Evolutionary conservation across 2,888 invertebrate genomes (phyloP).

Genomic region (Drosophila melanosoma): DNA sequence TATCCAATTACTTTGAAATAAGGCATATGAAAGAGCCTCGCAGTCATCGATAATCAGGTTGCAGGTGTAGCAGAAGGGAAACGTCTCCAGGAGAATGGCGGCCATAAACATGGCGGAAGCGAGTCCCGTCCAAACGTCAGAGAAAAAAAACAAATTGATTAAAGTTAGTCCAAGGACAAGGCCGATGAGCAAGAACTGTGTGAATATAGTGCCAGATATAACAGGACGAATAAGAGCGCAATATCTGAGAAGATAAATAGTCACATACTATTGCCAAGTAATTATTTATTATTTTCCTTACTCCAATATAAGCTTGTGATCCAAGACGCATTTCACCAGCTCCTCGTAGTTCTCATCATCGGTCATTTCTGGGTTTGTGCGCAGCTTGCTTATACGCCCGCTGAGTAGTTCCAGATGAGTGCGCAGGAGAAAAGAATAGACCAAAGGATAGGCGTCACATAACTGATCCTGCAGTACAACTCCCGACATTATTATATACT

Average conservation of each 20-base stretch:
- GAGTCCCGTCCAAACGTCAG: conserved; percentile 61
- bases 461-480: conserved; percentile 70
- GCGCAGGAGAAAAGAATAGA: conserved; percentile 66
- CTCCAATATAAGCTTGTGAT: conserved; percentile 75
- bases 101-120: conserved; percentile 60
- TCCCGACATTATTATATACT: conserved; percentile 63
- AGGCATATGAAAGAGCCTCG: conserved; percentile 53
- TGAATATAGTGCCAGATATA: conserved; percentile 75
- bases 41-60: conserved; percentile 74
- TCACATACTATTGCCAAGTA: neutral
- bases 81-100: conserved; percentile 65
- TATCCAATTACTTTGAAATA: conserved; percentile 79
- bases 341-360: conserved; percentile 67
- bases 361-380: conserved; percentile 41
- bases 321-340: conserved; percentile 66
- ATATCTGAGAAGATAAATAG: conserved; percentile 34
- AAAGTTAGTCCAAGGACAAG: conserved; percentile 65
- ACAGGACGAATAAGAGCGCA: conserved; percentile 64
- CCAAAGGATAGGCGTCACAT: conserved; percentile 63
- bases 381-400: conserved; percentile 58
- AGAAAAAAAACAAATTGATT: conserved; percentile 69
- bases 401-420: conserved; percentile 64
- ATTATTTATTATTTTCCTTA: conserved; percentile 17
- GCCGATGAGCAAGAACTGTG: conserved; percentile 71
- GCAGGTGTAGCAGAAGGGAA: conserved; percentile 76